These are phyloP conservation scores for Fulmarus glacialis DNA, from an alignment of 2,113 vertebrate genomes.

Conservation along the genomic window DNA sequence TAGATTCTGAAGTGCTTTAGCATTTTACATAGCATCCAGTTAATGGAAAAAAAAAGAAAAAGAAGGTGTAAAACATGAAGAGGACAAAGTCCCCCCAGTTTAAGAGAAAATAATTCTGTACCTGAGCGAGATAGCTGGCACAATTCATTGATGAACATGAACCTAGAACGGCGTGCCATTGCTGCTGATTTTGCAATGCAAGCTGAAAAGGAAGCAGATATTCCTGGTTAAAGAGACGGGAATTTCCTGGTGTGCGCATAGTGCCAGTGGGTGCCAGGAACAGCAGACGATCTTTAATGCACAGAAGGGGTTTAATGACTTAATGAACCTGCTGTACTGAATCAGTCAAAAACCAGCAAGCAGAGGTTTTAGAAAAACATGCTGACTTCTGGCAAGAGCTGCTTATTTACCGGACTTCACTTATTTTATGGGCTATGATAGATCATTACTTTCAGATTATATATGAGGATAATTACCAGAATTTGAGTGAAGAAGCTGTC, in stretches of 20 bases:
- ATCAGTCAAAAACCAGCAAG: not conserved
- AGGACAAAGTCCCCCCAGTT: not conserved
- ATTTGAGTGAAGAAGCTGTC: not conserved
- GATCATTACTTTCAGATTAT: not conserved
- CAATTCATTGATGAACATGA: not conserved
- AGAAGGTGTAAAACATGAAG: not conserved
- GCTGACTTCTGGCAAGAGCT: not conserved
- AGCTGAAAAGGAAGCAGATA: not conserved
- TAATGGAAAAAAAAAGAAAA: not conserved
- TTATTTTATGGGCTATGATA: not conserved
- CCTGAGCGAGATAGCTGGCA: not conserved
- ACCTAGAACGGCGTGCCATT: rapidly evolving
- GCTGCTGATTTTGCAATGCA: not conserved
- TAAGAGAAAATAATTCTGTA: not conserved
- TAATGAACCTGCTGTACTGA: constrained; percentile 5
- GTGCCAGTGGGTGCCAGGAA: not conserved
- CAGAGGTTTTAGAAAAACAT: not conserved
- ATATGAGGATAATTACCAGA: not conserved
- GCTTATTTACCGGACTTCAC: not conserved
- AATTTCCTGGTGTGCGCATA: not conserved
- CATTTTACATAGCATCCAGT: not conserved
- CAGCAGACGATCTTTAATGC: not conserved
- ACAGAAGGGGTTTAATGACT: not conserved
- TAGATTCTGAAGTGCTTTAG: not conserved
- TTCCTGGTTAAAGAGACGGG: not conserved